Conservation (phyloP, 2,113 vertebrate genomes). For the Stercorarius parasiticus region DNA sequence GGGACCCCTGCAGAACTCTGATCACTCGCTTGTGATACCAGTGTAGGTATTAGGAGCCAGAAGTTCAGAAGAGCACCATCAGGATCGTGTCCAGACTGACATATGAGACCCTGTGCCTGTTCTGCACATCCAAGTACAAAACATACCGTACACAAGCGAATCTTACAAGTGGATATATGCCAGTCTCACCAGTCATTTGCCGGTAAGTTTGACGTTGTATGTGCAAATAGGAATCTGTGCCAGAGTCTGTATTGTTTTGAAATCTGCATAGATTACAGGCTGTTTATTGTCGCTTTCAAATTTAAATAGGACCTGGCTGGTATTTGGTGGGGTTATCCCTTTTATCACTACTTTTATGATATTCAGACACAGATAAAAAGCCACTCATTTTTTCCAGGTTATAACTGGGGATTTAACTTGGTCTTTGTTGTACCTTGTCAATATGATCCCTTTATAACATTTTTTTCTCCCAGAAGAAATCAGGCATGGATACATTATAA, state of each 20-base stretch:
- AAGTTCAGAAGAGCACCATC: neutral
- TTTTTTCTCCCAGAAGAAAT: neutral
- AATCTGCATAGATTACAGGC: neutral
- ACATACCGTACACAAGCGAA: neutral
- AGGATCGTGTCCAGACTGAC: neutral
- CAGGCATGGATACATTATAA: neutral
- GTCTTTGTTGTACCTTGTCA: neutral
- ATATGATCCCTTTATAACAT: neutral
- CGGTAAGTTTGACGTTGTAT: neutral
- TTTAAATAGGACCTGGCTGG: neutral
- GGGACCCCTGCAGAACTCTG: neutral
- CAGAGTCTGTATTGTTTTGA: neutral
- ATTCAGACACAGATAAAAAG: neutral
- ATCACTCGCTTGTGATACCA: neutral
- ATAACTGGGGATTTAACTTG: neutral
- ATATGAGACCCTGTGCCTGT: neutral
- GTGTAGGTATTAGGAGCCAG: neutral
- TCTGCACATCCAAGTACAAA: neutral
- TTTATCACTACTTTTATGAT: neutral
- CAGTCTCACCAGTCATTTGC: neutral
- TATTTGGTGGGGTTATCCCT: neutral
- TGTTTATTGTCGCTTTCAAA: neutral
- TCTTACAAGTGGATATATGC: accelerated
- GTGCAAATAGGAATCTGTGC: neutral
- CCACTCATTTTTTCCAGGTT: neutral